Evolutionary conservation across 1,140 invertebrate species (phyloP).

Genomic region (Cydia pomonella): DNA sequence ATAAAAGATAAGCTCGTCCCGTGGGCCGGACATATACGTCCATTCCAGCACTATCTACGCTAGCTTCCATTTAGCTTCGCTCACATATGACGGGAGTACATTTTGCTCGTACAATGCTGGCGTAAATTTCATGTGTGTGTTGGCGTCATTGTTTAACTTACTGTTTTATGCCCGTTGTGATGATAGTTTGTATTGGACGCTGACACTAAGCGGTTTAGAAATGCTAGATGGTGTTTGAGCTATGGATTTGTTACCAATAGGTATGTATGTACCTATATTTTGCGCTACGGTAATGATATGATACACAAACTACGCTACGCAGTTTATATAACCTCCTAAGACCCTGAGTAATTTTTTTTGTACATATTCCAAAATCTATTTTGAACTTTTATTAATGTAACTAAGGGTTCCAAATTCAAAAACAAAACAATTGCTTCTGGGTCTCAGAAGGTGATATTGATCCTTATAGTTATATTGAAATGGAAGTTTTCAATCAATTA

Average conservation of each 20-base stretch:
- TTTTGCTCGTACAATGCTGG: constrained; percentile 2
- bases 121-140: constrained; percentile 5
- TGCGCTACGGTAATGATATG: not conserved
- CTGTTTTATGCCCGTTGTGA: constrained; percentile 5
- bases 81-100: not conserved
- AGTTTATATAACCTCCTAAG: too few species aligned
- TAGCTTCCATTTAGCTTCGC: constrained; percentile 5
- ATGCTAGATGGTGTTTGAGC: not conserved
- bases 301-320: not conserved
- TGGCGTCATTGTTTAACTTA: constrained; percentile 16
- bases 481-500: too few species aligned
- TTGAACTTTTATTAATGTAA: too few species aligned
- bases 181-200: constrained; percentile 11
- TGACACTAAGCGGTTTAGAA: constrained; percentile 8
- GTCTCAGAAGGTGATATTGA: too few species aligned
- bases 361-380: too few species aligned
- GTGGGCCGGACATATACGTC: constrained; percentile 19
- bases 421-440: too few species aligned
- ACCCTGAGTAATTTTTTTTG: too few species aligned
- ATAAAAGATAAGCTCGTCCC: constrained; percentile 26
- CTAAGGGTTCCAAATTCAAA: too few species aligned
- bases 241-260: not conserved
- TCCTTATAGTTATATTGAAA: too few species aligned
- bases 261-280: not conserved
- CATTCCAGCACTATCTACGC: not conserved